Evolutionary conservation across 37 sponge, comb jelly and placozoan species (phyloP), one percentile per base, ranked within the genome.

Genomic region (Geodia barretti): DNA sequence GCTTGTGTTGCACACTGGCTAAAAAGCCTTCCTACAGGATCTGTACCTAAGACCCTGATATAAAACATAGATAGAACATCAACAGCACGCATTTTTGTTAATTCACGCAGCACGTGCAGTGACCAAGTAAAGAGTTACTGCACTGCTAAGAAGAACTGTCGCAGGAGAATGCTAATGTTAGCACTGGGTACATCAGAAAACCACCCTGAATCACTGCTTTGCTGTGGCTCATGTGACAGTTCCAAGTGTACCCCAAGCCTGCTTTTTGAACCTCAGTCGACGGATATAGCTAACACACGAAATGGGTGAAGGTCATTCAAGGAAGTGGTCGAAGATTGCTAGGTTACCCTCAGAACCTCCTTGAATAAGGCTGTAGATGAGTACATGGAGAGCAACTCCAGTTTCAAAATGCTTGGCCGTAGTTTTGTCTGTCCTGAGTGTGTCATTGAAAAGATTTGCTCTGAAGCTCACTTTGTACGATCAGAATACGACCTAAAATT

Each of bases 361-460:
- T 43, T 79, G 9, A 1, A 1, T 14, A 34, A 25, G 9, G 79
- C 26, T 25, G 20, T 39, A 37, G 70, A 79, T 9, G 31, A 41
- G 23, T 41, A 33, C 38, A 26, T 79, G n/a, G 34, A 68, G 42
- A 23, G 42, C 0, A 43, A 67, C 28, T 69, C 60, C 24, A 29
- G 59, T 30, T 79, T 54, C 36, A 23, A 2, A 43, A 79, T 79
- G 58, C 17, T 68, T 41, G 79, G 69, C 11, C 24, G 61, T 11
- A 31, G 41, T 41, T 68, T 79, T 41, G 69, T 79, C 31, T 68
- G 64, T 34, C 40, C 66, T 40, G 40, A 3, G 23, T 30, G 23
- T 77, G 26, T 34, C 17, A 62, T 77, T 77, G 78, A 77, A 23
- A 34, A 77, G 19, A 31, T 77, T 3, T 62, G 65, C 40, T 40